Evolutionary conservation across 2,113 vertebrate species (phyloP), one percentile per base, ranked within the genome.

Genomic region (Ctenomys sociabilis): DNA sequence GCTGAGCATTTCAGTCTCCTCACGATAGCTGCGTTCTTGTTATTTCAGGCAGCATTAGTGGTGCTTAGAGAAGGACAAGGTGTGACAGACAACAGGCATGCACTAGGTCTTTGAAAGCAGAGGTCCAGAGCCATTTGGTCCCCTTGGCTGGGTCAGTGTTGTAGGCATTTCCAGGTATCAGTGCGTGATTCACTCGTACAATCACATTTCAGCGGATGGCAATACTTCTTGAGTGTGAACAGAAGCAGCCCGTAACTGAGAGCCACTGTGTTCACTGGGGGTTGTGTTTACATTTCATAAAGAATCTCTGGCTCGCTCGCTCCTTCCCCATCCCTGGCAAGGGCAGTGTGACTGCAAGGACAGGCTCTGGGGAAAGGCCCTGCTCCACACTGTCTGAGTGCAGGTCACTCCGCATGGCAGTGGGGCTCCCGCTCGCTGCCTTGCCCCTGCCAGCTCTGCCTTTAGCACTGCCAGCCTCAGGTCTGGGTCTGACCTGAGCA

Each of bases 331-430:
- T 81, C 5, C 72, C 35, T 87, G 70, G 94, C n/a, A n/a, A n/a
- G n/a, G n/a, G n/a, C 14, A 4, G 0, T 0, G 85, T 90, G 81
- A 93, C 96, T 82, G 85, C 70, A 43, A 83, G 95, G 97, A 82
- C 30, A 90, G 96, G 93, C 40, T 45, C 43, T 6, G 94, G 95
- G 80, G 80, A 24, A 72, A 81, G 70, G 88, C 40, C 78, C 78
- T 3, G 24, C 37, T 45, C 57, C 13, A 13, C 84, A 26, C 21
- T 24, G 8, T 75, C 72, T 28, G 10, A 52, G 93, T 70, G 78
- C 80, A 5, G 45, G 63, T 21, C 43, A 11, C 12, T 8, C 11
- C 4, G 1, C 30, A 21, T 30, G 86, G 64, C 81, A 1, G 88
- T 19, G 17, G 68, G 96, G 45, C 28, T 72, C 40, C 63, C 49